phyloP scores from a whole-genome alignment of 2,888 invertebrate species.

The Caenorhabditis sp. region DNA sequence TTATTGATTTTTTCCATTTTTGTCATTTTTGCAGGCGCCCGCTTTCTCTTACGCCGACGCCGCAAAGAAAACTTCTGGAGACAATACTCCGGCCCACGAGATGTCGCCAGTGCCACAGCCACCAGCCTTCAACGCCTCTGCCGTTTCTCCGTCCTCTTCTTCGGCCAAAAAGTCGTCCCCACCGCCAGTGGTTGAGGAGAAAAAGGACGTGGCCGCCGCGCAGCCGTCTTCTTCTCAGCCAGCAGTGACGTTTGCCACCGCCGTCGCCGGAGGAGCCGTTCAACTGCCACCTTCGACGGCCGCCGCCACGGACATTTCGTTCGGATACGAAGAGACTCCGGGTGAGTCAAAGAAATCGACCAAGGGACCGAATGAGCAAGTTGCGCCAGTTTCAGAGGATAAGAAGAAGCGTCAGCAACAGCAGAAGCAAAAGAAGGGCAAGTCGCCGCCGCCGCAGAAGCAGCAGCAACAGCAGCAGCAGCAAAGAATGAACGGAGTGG shows the following conservation, averaged over 20 bases:
- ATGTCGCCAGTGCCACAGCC: slow-evolving; percentile 36
- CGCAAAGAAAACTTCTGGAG: slow-evolving; percentile 57
- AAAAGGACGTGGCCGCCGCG: too few relatives aligned
- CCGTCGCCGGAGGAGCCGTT: slow-evolving; percentile 15
- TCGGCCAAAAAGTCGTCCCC: not conserved
- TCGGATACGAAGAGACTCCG: slow-evolving; percentile 39
- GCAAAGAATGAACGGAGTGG: slow-evolving; percentile 2
- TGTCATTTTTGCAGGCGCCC: too few relatives aligned
- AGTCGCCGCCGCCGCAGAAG: not conserved
- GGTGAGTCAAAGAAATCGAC: too few relatives aligned
- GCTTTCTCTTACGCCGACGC: slow-evolving; percentile 61
- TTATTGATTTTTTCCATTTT: too few relatives aligned
- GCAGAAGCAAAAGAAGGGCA: not conserved
- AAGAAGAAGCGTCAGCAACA: slow-evolving; percentile 10
- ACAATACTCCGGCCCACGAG: slow-evolving; percentile 39
- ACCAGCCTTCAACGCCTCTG: not conserved
- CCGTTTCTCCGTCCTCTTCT: not conserved
- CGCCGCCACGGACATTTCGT: slow-evolving; percentile 19
- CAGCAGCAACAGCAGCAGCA: not conserved
- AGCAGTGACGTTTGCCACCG: not conserved
- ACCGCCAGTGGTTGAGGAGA: not conserved
- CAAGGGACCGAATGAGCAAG: too few relatives aligned
- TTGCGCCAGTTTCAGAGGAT: slow-evolving; percentile 18
- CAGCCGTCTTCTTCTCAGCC: too few relatives aligned
- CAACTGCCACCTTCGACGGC: slow-evolving; percentile 28